A percentile compares a stretch with the other conserved stretches of the same genome.
Conservation (phyloP, 1,140 invertebrate genomes). For the Latrodectus geometricus region DNA sequence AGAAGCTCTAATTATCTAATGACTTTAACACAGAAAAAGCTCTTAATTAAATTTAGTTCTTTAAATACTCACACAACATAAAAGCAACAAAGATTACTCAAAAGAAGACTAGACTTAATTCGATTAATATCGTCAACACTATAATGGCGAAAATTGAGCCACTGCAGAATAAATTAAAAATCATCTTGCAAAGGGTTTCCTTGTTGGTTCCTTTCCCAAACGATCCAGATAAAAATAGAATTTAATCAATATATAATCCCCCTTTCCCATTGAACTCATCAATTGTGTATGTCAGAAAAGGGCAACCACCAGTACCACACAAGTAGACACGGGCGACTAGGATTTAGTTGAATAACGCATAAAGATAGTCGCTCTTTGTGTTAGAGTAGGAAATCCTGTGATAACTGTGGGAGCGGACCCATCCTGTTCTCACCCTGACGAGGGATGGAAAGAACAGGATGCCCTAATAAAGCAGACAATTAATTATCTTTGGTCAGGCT, state of each 20-base stretch:
- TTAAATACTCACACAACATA: too few species aligned
- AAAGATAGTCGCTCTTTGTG: conserved; percentile 11
- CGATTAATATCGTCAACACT: too few species aligned
- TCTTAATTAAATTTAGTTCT: too few species aligned
- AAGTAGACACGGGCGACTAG: background rate
- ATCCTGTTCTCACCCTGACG: conserved; percentile 37
- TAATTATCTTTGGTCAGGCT: conserved; percentile 30
- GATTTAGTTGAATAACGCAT: background rate
- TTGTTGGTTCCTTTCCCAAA: background rate
- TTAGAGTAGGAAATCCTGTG: conserved; percentile 49
- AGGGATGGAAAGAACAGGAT: conserved; percentile 24
- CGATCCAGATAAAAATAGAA: background rate
- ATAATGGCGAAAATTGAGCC: too few species aligned
- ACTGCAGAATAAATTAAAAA: too few species aligned
- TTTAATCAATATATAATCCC: background rate
- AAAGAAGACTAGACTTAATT: too few species aligned
- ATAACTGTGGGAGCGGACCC: background rate
- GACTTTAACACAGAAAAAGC: too few species aligned
- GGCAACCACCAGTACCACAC: background rate
- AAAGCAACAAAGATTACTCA: too few species aligned
- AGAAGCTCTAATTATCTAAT: too few species aligned
- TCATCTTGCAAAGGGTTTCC: too few species aligned
- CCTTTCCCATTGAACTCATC: background rate
- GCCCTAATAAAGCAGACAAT: conserved; percentile 34
- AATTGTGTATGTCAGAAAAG: background rate